Conservation (phyloP, 2,888 invertebrate genomes). For the Dryadula phaetusa region DNA sequence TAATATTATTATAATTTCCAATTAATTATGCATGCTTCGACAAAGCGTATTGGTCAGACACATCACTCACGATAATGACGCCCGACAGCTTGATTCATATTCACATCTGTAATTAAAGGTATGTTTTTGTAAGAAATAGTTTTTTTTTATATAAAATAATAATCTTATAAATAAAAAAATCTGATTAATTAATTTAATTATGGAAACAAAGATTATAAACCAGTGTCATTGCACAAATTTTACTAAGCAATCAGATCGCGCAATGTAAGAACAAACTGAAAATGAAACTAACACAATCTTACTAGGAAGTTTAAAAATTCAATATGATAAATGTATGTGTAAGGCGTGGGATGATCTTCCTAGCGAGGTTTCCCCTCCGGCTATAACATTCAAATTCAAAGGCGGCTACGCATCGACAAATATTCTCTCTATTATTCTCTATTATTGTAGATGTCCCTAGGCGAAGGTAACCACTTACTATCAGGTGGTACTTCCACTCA, state of each 20-base stretch:
- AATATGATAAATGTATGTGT: no score
- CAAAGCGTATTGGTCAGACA: background rate
- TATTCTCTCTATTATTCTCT: no score
- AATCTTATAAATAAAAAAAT: background rate
- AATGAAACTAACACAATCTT: no score
- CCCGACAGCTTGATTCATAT: background rate
- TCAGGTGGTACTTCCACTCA: no score
- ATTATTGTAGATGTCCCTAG: no score
- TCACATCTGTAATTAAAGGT: background rate
- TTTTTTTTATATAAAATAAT: background rate
- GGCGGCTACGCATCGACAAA: no score
- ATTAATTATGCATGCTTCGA: background rate
- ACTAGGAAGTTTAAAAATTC: no score
- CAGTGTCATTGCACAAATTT: background rate
- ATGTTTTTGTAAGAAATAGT: background rate
- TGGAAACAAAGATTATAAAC: background rate
- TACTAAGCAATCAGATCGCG: background rate
- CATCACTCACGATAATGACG: background rate
- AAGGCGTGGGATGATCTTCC: no score
- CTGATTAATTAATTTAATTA: background rate
- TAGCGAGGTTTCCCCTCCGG: no score
- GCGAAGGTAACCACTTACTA: no score
- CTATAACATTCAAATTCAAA: no score
- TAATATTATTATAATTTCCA: conserved; percentile 2
- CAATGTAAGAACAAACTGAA: background rate